Evolutionary conservation across 2,888 invertebrate genomes (phyloP).

Genomic region (Asteroscopus sphinx): DNA sequence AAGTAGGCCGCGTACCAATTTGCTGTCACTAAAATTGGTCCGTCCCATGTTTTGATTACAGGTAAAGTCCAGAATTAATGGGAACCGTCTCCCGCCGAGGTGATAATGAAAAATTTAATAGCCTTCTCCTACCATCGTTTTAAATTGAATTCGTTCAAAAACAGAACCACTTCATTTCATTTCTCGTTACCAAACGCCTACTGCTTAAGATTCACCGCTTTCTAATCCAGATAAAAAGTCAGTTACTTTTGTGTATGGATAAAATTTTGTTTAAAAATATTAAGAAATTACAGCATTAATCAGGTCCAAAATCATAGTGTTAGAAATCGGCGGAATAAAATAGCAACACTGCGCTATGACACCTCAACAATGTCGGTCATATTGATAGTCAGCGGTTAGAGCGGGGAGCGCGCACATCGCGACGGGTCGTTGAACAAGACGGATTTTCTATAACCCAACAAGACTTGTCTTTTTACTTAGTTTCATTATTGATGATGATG

Average conservation of each 20-base stretch:
- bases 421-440: no score
- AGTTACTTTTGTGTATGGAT: conserved; percentile 12
- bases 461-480: no score
- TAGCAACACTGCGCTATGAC: no score
- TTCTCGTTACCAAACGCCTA: conserved; percentile 52
- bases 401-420: no score
- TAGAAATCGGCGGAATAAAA: no score
- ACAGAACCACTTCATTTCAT: conserved; percentile 65
- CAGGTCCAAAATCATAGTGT: no score
- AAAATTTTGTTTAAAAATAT: not conserved
- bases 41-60: conserved; percentile 74
- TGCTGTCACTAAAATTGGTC: conserved; percentile 66
- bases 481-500: no score
- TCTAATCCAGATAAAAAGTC: conserved; percentile 28
- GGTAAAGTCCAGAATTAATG: conserved; percentile 79
- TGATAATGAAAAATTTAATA: conserved; percentile 84
- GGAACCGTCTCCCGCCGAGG: conserved; percentile 60
- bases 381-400: no score
- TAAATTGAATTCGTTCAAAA: conserved; percentile 77
- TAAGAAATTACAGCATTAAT: no score
- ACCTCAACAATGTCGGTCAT: no score
- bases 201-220: conserved; percentile 51
- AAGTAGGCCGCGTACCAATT: conserved; percentile 76
- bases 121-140: conserved; percentile 60
- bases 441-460: no score